Base-by-base conservation (phyloP, 2,888 invertebrate genomes). In the Lydus trimaculatus region DNA sequence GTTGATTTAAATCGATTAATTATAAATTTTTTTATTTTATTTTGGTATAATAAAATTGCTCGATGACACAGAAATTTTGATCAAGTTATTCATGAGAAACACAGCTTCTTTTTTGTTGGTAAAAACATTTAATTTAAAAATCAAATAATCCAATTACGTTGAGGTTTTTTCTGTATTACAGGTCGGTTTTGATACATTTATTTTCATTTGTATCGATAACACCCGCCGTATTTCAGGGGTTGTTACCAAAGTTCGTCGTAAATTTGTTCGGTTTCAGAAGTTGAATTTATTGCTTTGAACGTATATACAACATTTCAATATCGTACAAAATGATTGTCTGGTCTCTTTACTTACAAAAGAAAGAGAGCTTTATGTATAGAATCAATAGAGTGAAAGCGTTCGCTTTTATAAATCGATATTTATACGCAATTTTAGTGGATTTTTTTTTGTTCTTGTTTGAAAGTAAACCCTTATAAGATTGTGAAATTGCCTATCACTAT, bases 141-240 rank as follows among this genome's bases (percentile, higher is more conserved):
- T 11, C 33, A n/a, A 58, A 31, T 58, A 58, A 58, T 58, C 31
- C 31, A 31, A 58, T 58, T 58, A 58, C 5, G 25, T 15, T n/a
- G n/a, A 25, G 9, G n/a, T 31, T 58, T 20, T 58, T 58, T 58
- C 25, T 20, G 15, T 23, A 28, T 15, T 17, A 17, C 6, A 17
- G 3, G 31, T 28, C 17, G 9, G 17, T 31, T 59, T 31, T 33
- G 15, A 31, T 31, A 17, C 33, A 61, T 61, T 61, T 36, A 61
- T 61, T 61, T 20, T 39, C 61, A 61, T 61, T 36, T 61, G 61
- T 39, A 61, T 39, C 36, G 61, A 61, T 61, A 36, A 61, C 36
- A 61, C 23, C 33, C 6, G n/a, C 23, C 15, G 61, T 61, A 25
- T 56, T 56, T 39, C 61, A 61, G n/a, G 61, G 33, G 33, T 61